Percentiles rank a stretch among this genome's conserved stretches.
Evolutionary conservation across 1,140 invertebrate genomes (phyloP).

Genomic region (Calycopis cecrops): DNA sequence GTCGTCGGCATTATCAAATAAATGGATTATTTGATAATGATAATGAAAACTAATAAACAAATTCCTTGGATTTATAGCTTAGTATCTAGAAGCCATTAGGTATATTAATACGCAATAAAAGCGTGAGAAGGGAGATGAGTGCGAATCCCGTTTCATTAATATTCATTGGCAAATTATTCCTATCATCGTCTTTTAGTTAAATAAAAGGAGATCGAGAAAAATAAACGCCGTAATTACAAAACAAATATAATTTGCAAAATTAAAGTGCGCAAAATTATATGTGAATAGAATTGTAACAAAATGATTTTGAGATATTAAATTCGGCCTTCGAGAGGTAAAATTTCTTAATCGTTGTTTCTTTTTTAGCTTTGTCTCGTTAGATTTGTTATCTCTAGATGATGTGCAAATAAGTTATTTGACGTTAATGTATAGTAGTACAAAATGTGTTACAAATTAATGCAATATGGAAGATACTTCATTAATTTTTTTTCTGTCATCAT

Average conservation of each 20-base stretch:
- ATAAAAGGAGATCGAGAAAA: slow-evolving; percentile 53
- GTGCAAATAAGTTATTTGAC: no score
- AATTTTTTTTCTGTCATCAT: no score
- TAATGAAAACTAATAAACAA: slow-evolving; percentile 10
- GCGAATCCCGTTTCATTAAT: slow-evolving; percentile 63
- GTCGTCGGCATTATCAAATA: neutral
- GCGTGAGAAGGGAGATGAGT: slow-evolving; percentile 48
- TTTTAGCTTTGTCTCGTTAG: no score
- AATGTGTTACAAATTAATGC: no score
- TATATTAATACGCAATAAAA: slow-evolving; percentile 64
- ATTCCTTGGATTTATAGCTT: slow-evolving; percentile 39
- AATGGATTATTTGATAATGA: neutral
- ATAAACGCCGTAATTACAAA: slow-evolving; percentile 38
- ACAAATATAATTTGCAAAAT: neutral
- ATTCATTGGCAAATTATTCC: slow-evolving; percentile 68
- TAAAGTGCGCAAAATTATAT: no score
- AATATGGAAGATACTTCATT: no score
- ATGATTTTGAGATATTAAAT: no score
- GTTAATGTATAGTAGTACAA: no score
- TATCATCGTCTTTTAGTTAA: slow-evolving; percentile 58
- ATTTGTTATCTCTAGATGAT: no score
- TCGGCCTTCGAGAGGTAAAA: no score
- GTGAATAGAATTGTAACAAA: no score
- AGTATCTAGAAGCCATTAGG: slow-evolving; percentile 48
- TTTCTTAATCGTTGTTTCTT: no score